phyloP scores from a whole-genome alignment of 2,113 vertebrate genomes.

The Onychostruthus taczanowskii region DNA sequence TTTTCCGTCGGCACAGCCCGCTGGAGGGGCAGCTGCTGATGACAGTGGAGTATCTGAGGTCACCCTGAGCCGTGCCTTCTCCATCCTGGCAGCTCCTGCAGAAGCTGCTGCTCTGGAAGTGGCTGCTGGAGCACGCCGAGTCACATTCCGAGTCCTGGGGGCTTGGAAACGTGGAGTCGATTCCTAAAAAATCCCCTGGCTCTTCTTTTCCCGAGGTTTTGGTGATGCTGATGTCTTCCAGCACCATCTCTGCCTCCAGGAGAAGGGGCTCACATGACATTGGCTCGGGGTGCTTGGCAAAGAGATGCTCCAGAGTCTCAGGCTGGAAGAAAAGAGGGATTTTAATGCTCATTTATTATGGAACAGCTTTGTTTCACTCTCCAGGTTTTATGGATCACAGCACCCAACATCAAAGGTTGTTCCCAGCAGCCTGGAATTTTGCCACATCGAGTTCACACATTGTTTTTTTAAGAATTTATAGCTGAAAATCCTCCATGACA shows the following conservation, averaged over 20 bases:
- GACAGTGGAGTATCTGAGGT: slow-evolving; percentile 80
- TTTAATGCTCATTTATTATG: slow-evolving; percentile 39
- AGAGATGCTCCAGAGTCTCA: slow-evolving; percentile 84
- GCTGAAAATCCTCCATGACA: not conserved
- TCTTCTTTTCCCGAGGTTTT: slow-evolving; percentile 48
- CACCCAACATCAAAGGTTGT: not conserved
- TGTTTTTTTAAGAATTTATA: not conserved
- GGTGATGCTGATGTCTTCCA: slow-evolving; percentile 80
- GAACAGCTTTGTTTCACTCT: not conserved
- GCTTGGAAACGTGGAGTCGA: not conserved
- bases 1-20: slow-evolving; percentile 39
- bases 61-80: rapidly evolving
- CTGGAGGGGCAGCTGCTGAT: slow-evolving; percentile 37
- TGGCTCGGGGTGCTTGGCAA: slow-evolving; percentile 74
- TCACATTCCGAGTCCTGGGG: slow-evolving; percentile 31
- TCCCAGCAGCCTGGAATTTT: not conserved
- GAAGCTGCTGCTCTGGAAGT: slow-evolving; percentile 6
- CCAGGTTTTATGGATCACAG: not conserved
- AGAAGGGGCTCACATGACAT: slow-evolving; percentile 80
- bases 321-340: slow-evolving; percentile 77
- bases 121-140: slow-evolving; percentile 51
- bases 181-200: not conserved
- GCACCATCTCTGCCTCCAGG: slow-evolving; percentile 82
- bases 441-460: not conserved
- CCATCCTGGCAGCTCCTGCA: not conserved